These are phyloP conservation scores for Bathynomus jamesi DNA, from an alignment of 1,140 invertebrate species.

Conservation along the genomic window DNA sequence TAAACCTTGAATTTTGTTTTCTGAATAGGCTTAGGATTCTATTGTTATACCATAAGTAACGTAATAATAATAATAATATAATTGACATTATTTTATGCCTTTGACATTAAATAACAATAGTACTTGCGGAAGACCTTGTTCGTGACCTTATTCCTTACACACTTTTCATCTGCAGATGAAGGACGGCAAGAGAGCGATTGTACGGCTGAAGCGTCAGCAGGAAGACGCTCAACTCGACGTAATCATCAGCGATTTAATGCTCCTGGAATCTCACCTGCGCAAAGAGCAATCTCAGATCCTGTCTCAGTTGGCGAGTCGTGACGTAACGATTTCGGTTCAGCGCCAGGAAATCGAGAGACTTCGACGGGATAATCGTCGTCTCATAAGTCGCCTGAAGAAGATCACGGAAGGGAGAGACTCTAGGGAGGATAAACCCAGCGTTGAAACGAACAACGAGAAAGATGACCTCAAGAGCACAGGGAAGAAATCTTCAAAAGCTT, in stretches of 20 bases:
- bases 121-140: too few species aligned
- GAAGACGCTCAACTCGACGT: constrained; percentile 64
- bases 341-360: constrained; percentile 68
- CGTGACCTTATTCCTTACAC: too few species aligned
- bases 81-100: too few species aligned
- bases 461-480: constrained; percentile 22
- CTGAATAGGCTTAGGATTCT: too few species aligned
- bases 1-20: too few species aligned
- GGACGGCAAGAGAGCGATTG: too few species aligned
- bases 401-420: constrained; percentile 18
- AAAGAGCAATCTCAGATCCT: constrained; percentile 78
- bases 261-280: constrained; percentile 73
- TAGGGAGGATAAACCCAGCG: too few species aligned
- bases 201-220: too few species aligned
- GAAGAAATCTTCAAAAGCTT: constrained; percentile 17
- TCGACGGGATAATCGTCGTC: constrained; percentile 29
- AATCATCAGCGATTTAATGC: constrained; percentile 67
- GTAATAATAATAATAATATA: too few species aligned
- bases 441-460: constrained; percentile 9
- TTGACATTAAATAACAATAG: too few species aligned
- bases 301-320: constrained; percentile 61
- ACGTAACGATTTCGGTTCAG: constrained; percentile 68
- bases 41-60: too few species aligned
- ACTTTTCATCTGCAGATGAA: too few species aligned
- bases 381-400: constrained; percentile 32